Evolutionary conservation across 2,888 invertebrate genomes (phyloP), one percentile per base, ranked within the genome.

Genomic region (Drosophila helvetica): DNA sequence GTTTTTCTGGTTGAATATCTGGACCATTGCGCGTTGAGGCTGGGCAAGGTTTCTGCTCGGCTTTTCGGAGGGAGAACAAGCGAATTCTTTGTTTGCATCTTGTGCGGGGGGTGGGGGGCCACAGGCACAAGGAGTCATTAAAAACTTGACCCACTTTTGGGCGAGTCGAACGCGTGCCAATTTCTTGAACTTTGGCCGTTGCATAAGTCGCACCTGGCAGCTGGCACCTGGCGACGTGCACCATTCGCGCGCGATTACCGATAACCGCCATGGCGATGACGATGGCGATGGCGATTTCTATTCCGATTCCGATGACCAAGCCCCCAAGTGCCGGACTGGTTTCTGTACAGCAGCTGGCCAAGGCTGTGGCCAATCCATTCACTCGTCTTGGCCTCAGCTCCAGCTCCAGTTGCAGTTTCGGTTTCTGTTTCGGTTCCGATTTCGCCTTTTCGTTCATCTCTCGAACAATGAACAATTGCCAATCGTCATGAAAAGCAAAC

Each of bases 331-430:
- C n/a, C 10, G 12, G 7, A 27, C 27, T 27, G 47, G 48, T 27
- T 27, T 51, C 22, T 33, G 51, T 30, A 18, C 12, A 17, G 51
- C 52, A 52, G 30, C 33, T 52, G 18, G 67, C 61, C 86, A 83
- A 86, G 84, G 84, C 84, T 75, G 74, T 80, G 72, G 67, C 81
- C 74, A 83, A 86, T 78, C 80, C 88, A 80, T 84, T 84, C 88
- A 88, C 88, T 77, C 68, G 75, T 60, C 70, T 67, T 38, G 15
- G 1, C 38, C 15, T 0, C 38, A 38, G 33, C 4, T 0, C 68
- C 67, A 69, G 57, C 56, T 48, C 45, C 55, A 45, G 67, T 59
- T 76, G 48, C 72, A 47, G 56, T 71, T 74, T 48, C 65, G 56
- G 51, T 50, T 63, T 45, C 45, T 55, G 51, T 58, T 77, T 80